These are phyloP conservation scores for Trochalopteron elliotii DNA, from an alignment of 2,113 vertebrate genomes.

Conservation along the genomic window DNA sequence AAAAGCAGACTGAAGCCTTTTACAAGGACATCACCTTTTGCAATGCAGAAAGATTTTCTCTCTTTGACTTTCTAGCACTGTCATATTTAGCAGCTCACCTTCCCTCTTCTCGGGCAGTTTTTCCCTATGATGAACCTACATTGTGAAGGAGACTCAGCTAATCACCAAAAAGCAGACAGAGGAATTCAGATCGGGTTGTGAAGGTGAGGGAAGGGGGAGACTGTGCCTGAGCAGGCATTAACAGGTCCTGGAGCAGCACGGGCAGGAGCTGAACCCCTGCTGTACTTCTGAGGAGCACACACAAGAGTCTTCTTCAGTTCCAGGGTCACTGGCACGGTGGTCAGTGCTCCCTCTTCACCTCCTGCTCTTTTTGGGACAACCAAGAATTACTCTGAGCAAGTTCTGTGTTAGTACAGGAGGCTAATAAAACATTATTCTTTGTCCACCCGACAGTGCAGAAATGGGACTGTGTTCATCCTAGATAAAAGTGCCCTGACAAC, in stretches of 20 bases:
- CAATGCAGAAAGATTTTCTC: conserved; percentile 31
- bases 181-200: neutral
- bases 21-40: conserved; percentile 27
- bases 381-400: neutral
- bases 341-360: neutral
- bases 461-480: neutral
- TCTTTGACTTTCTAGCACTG: conserved; percentile 3
- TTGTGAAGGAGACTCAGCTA: neutral
- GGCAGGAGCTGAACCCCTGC: neutral
- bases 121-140: neutral
- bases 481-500: neutral
- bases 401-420: neutral
- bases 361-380: neutral
- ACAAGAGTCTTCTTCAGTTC: neutral
- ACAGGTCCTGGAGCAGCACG: neutral
- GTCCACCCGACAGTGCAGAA: neutral
- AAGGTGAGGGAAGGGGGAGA: neutral
- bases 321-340: neutral
- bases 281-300: neutral
- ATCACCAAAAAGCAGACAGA: neutral
- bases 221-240: neutral
- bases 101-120: neutral
- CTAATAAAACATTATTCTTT: neutral
- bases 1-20: conserved; percentile 56
- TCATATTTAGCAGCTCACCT: neutral